These are phyloP conservation scores for Psophia crepitans DNA, from an alignment of 2,113 vertebrate species.

Conservation along the genomic window DNA sequence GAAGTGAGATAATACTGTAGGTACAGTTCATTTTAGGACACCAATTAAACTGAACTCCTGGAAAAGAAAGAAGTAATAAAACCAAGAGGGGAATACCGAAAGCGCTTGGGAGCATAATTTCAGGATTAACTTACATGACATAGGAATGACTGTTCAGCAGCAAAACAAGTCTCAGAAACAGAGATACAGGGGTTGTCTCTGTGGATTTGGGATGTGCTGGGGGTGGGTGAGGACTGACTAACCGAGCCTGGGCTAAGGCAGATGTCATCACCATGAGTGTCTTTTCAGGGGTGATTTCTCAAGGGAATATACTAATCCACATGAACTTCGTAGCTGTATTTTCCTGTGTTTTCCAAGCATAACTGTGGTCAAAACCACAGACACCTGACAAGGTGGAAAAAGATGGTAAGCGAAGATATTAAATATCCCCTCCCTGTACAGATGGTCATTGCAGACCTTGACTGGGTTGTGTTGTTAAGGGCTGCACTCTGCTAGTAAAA, in stretches of 20 bases:
- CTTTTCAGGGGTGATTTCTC: background rate
- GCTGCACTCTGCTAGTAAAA: background rate
- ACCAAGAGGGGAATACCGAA: background rate
- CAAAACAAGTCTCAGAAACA: background rate
- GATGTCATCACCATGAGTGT: background rate
- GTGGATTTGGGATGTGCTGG: background rate
- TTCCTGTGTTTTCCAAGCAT: background rate
- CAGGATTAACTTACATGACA: background rate
- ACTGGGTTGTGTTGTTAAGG: background rate
- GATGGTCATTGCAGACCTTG: background rate
- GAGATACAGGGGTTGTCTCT: background rate
- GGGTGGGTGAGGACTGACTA: background rate
- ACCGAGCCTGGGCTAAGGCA: background rate
- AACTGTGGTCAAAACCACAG: background rate
- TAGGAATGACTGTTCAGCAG: background rate
- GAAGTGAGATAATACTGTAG: conserved; percentile 41
- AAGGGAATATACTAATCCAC: background rate
- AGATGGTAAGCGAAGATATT: background rate
- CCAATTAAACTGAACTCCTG: background rate
- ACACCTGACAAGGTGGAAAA: background rate
- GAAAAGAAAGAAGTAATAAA: background rate
- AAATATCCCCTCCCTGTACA: background rate
- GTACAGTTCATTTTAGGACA: conserved; percentile 44
- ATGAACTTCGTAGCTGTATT: background rate
- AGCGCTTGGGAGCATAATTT: background rate